Evolutionary conservation across 2,888 invertebrate species (phyloP).

Genomic region (Lottia gigantea): DNA sequence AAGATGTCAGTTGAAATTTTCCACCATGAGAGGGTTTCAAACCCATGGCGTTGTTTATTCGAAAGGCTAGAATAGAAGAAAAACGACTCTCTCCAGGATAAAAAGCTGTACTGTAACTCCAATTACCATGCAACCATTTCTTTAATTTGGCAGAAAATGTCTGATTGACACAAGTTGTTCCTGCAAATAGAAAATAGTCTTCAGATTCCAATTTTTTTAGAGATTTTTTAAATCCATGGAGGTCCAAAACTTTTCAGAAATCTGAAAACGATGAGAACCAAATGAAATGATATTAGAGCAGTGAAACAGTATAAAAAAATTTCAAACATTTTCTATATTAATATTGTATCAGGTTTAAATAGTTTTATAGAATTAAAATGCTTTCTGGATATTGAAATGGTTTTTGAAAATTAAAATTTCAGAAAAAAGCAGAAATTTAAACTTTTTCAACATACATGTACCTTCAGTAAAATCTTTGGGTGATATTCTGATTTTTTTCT

Average conservation of each 20-base stretch:
- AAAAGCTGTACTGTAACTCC: constrained; percentile 65
- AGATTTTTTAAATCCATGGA: not conserved
- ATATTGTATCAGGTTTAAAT: too few species aligned
- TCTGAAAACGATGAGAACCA: too few species aligned
- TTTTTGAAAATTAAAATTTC: too few species aligned
- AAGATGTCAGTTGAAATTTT: constrained; percentile 64
- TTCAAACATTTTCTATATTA: too few species aligned
- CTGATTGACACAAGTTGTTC: constrained; percentile 61
- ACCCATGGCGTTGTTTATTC: constrained; percentile 57
- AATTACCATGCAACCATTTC: constrained; percentile 54
- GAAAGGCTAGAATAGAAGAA: constrained; percentile 42
- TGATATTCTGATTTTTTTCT: constrained; percentile 45
- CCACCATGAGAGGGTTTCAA: constrained; percentile 58
- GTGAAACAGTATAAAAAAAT: too few species aligned
- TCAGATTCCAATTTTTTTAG: too few species aligned
- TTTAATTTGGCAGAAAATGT: constrained; percentile 55
- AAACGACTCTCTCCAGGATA: constrained; percentile 63
- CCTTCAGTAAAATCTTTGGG: constrained; percentile 57
- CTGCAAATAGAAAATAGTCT: constrained; percentile 30
- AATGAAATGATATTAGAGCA: too few species aligned
- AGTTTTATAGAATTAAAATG: too few species aligned
- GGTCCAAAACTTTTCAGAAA: not conserved
- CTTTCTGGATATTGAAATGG: too few species aligned
- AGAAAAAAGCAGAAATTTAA: not conserved
- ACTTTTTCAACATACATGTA: constrained; percentile 24